Evolutionary conservation across 2,113 vertebrate genomes (phyloP).

Genomic region (Malurus elegans): DNA sequence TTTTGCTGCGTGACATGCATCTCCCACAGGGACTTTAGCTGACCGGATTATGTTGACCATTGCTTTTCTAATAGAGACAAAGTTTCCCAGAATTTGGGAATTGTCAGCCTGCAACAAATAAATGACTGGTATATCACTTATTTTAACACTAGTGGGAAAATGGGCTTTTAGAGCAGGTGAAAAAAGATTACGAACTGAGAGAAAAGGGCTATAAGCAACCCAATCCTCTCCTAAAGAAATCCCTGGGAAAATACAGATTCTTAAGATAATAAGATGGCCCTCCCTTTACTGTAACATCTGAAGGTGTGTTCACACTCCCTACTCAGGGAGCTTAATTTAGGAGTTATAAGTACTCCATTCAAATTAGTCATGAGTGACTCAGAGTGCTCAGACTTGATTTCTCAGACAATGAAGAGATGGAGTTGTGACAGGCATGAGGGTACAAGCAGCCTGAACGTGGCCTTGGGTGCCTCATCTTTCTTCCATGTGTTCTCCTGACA

Average conservation of each 20-base stretch:
- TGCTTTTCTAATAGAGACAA: neutral
- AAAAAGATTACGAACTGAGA: neutral
- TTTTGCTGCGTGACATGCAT: neutral
- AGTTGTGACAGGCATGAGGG: slow-evolving; percentile 10
- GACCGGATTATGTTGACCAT: neutral
- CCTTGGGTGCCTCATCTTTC: neutral
- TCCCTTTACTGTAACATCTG: neutral
- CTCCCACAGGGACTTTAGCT: neutral
- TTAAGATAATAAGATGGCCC: neutral
- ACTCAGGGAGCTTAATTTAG: neutral
- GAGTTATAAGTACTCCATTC: slow-evolving; percentile 10
- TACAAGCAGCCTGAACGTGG: neutral
- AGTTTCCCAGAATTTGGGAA: neutral
- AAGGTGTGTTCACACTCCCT: slow-evolving; percentile 48
- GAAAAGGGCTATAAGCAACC: neutral
- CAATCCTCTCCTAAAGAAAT: neutral
- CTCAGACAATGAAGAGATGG: slow-evolving; percentile 24
- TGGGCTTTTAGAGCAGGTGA: neutral
- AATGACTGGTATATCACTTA: neutral
- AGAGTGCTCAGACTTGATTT: slow-evolving; percentile 1
- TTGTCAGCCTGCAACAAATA: neutral
- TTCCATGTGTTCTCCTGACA: neutral
- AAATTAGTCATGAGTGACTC: slow-evolving; percentile 49
- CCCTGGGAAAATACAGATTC: neutral
- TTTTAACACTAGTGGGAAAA: neutral